phyloP scores from a whole-genome alignment of 2,113 vertebrate genomes.

The Burhinus bistriatus region DNA sequence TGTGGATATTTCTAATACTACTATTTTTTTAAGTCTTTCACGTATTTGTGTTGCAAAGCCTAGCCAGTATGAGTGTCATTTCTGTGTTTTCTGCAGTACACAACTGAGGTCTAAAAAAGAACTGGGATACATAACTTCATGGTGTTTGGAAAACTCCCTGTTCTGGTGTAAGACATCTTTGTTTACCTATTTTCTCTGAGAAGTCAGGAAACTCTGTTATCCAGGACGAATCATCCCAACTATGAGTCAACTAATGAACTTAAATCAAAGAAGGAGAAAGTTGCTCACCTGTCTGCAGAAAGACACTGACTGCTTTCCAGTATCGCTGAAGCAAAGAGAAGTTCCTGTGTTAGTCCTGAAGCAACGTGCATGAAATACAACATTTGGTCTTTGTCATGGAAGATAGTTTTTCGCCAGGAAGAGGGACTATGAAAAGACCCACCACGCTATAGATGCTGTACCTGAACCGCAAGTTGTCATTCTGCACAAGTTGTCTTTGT shows the following conservation, averaged over 20 bases:
- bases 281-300: background rate
- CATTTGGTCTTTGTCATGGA: background rate
- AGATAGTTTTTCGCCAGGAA: background rate
- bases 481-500: background rate
- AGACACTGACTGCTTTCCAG: background rate
- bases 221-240: accelerated
- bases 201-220: background rate
- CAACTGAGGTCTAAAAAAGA: background rate
- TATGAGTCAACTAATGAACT: background rate
- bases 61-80: background rate
- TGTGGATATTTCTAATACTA: background rate
- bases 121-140: background rate
- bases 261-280: background rate
- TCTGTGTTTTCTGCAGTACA: background rate
- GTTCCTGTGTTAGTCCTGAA: background rate
- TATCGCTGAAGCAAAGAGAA: background rate
- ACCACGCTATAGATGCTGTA: background rate
- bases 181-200: background rate
- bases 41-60: accelerated
- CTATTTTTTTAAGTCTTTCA: background rate
- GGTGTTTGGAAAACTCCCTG: background rate
- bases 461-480: background rate
- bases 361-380: accelerated
- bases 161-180: background rate
- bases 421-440: accelerated